These are phyloP conservation scores for Myotis planiceps DNA, from an alignment of 2,797 vertebrate species.

Conservation along the genomic window DNA sequence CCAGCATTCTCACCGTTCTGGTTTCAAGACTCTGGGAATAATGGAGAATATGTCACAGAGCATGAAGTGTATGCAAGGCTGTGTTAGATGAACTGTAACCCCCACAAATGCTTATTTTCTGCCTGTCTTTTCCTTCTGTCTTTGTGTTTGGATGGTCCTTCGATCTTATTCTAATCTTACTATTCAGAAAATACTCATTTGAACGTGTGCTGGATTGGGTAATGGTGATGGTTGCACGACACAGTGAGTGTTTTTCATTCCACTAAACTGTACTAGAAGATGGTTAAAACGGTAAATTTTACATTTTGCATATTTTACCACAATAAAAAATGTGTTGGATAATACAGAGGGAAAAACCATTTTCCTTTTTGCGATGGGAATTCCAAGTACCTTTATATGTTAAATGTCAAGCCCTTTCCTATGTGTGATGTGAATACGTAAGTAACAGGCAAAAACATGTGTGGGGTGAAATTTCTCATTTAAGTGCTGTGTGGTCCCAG, in stretches of 20 bases:
- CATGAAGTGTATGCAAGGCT: slow-evolving; percentile 31
- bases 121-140: neutral
- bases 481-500: neutral
- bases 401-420: slow-evolving; percentile 1
- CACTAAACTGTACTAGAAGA: neutral
- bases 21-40: slow-evolving; percentile 45
- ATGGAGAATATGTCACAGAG: neutral
- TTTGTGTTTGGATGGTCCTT: neutral
- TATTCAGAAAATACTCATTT: neutral
- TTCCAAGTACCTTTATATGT: neutral
- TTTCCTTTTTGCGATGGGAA: slow-evolving; percentile 33
- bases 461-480: neutral
- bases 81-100: slow-evolving; percentile 68
- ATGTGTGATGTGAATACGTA: neutral
- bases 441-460: neutral
- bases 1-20: slow-evolving; percentile 16
- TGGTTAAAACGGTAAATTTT: neutral
- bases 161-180: slow-evolving; percentile 21
- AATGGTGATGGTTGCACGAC: neutral
- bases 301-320: neutral
- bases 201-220: neutral
- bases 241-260: neutral
- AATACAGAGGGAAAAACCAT: neutral
- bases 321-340: neutral
- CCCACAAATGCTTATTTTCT: neutral